A percentile compares a stretch with the other conserved stretches of the same genome.
phyloP scores from a whole-genome alignment of 2,113 vertebrate genomes.

The Melanocharis versteri region DNA sequence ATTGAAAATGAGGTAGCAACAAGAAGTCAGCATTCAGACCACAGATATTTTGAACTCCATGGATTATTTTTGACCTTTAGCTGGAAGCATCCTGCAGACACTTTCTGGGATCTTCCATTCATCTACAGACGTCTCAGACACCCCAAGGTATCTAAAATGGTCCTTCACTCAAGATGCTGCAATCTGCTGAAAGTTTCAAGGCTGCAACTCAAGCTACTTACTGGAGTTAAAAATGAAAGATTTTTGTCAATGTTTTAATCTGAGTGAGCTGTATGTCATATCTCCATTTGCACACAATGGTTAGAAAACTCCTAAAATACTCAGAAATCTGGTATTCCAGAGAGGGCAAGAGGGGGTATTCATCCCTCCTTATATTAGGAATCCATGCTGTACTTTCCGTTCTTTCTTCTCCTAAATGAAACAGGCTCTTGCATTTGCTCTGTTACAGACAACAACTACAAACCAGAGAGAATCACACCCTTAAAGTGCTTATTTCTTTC shows the following conservation, averaged over 20 bases:
- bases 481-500: background rate
- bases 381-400: background rate
- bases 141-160: background rate
- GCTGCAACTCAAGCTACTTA: background rate
- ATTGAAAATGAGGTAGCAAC: background rate
- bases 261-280: background rate
- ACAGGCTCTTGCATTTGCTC: background rate
- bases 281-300: background rate
- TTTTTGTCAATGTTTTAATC: background rate
- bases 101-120: background rate
- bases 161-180: background rate
- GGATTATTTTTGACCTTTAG: background rate
- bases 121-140: background rate
- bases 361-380: background rate
- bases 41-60: background rate
- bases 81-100: background rate
- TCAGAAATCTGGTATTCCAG: background rate
- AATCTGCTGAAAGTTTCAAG: background rate
- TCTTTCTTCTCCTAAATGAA: background rate
- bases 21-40: background rate
- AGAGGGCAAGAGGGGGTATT: background rate
- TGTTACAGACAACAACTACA: background rate
- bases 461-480: background rate
- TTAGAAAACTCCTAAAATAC: background rate
- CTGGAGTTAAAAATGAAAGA: background rate